Percentiles rank a stretch among this genome's conserved stretches.
Conservation (phyloP, 2,797 vertebrate genomes). For the Amphiprion clarkii region DNA sequence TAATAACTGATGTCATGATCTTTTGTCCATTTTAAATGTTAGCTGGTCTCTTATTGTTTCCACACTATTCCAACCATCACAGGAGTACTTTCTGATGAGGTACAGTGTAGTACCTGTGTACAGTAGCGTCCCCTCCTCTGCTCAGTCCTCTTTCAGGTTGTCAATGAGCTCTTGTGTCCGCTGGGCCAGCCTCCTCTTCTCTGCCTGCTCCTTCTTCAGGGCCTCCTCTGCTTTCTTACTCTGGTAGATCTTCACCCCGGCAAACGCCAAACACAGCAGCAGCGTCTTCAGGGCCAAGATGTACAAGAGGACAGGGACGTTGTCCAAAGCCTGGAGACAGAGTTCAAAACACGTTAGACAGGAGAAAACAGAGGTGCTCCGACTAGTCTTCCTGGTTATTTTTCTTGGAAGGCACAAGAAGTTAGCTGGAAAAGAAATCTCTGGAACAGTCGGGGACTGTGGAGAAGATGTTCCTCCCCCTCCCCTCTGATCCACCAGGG, state of each 20-base stretch:
- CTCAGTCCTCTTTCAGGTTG: conserved; percentile 89
- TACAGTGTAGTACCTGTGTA: background rate
- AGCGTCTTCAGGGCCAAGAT: conserved; percentile 95
- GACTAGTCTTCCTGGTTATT: background rate
- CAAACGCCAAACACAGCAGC: conserved; percentile 92
- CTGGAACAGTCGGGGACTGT: conserved; percentile 15
- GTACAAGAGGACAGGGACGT: conserved; percentile 92
- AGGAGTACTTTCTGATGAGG: background rate
- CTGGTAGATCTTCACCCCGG: conserved; percentile 93
- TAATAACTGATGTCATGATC: no score
- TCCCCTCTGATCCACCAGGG: background rate
- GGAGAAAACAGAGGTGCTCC: background rate
- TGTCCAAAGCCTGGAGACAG: conserved; percentile 89
- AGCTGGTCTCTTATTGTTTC: no score
- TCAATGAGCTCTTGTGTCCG: conserved; percentile 75
- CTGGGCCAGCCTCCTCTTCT: conserved; percentile 79
- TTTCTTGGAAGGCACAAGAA: background rate
- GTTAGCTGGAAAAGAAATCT: background rate
- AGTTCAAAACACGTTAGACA: background rate
- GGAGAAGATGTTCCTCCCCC: background rate
- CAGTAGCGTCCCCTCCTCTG: background rate
- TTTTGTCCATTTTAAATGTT: no score
- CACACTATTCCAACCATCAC: no score
- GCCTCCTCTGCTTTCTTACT: conserved; percentile 86
- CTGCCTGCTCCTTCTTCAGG: conserved; percentile 81